Conservation (phyloP, 2,113 vertebrate genomes). For the Dinomys branickii region DNA sequence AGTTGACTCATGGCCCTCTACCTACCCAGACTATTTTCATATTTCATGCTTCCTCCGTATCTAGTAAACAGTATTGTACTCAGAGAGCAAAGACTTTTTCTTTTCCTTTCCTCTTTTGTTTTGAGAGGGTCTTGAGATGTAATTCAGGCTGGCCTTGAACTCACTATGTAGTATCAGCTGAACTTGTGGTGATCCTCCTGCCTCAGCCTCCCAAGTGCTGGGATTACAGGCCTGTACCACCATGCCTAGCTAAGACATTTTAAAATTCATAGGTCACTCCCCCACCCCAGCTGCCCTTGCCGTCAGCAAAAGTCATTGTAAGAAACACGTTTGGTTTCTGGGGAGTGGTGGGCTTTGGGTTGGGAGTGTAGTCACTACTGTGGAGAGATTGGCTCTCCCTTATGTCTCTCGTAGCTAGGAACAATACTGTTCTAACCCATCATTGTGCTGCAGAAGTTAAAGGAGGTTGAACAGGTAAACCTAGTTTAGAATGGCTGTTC, state of each 20-base stretch:
- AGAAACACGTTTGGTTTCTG: not conserved
- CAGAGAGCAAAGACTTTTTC: not conserved
- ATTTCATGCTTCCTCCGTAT: not conserved
- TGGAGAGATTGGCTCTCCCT: not conserved
- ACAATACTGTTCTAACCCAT: not conserved
- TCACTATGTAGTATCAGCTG: too few relatives aligned
- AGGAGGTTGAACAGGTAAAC: not conserved
- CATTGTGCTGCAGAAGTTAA: not conserved
- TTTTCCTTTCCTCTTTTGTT: not conserved
- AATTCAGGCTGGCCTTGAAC: not conserved
- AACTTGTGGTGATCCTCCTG: not conserved
- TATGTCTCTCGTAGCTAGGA: not conserved
- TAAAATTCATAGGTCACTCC: not conserved
- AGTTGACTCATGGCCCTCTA: not conserved
- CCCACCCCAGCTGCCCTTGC: not conserved
- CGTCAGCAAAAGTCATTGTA: not conserved
- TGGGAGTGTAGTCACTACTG: not conserved
- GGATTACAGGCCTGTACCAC: not conserved
- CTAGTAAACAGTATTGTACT: not conserved
- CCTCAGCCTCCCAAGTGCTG: not conserved
- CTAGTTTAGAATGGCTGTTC: not conserved
- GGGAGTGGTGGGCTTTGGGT: not conserved
- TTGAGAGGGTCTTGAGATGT: not conserved
- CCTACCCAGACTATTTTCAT: not conserved
- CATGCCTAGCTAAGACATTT: not conserved